Percentiles rank a stretch among this genome's conserved stretches.
Conservation (phyloP, 1,140 invertebrate species). For the Euborellia annulipes region DNA sequence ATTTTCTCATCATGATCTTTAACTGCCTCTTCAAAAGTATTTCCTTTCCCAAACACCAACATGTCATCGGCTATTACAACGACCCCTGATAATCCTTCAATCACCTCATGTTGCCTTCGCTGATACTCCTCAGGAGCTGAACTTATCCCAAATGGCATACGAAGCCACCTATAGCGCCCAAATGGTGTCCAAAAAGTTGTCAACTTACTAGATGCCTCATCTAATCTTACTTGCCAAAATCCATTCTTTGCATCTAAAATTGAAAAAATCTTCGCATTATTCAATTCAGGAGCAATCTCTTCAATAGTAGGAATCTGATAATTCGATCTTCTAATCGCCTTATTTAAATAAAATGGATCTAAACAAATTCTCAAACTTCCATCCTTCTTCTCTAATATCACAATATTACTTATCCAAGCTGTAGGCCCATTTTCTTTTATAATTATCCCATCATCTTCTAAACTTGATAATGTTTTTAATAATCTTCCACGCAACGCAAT, state of each 20-base stretch:
- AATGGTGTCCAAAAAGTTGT: slow-evolving; percentile 10
- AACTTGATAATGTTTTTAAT: slow-evolving; percentile 18
- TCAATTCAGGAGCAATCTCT: slow-evolving; percentile 14
- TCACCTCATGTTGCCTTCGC: slow-evolving; percentile 8
- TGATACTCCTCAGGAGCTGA: slow-evolving; percentile 14
- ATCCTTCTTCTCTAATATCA: slow-evolving; percentile 13
- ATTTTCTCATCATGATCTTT: slow-evolving; percentile 12
- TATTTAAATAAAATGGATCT: slow-evolving; percentile 24
- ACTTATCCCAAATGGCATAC: slow-evolving; percentile 10
- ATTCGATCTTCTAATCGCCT: slow-evolving; percentile 16
- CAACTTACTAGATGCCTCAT: slow-evolving; percentile 12
- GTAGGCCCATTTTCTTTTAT: slow-evolving; percentile 6
- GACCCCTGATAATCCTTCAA: slow-evolving; percentile 11
- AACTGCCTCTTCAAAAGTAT: background rate
- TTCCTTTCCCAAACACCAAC: slow-evolving; percentile 11
- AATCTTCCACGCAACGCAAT: slow-evolving; percentile 20
- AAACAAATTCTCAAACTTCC: slow-evolving; percentile 22
- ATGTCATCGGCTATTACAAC: slow-evolving; percentile 15
- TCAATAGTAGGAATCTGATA: slow-evolving; percentile 17
- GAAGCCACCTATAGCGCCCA: slow-evolving; percentile 8
- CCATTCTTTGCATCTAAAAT: slow-evolving; percentile 20
- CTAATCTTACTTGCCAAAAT: slow-evolving; percentile 20
- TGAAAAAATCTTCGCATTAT: slow-evolving; percentile 19
- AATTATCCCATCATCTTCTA: slow-evolving; percentile 13
- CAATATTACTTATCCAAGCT: slow-evolving; percentile 3